These are phyloP conservation scores for Girardia tigrina DNA, from an alignment of 2,888 invertebrate genomes.

Conservation along the genomic window DNA sequence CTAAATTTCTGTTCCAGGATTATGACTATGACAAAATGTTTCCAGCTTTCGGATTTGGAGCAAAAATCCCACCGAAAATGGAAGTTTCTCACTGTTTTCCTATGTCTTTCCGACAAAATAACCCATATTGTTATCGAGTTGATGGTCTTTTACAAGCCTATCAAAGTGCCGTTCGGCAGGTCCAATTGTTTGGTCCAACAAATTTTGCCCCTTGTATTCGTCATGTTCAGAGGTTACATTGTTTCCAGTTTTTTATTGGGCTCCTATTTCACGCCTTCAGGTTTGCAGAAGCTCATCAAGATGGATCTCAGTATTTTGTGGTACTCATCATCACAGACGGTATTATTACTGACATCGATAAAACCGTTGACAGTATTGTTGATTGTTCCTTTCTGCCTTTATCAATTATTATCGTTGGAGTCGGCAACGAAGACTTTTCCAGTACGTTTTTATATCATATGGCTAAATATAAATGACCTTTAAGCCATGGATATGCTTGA, in stretches of 20 bases:
- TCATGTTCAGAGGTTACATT: constrained; percentile 44
- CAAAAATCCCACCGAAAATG: constrained; percentile 48
- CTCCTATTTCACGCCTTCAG: constrained; percentile 41
- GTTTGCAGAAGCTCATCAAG: constrained; percentile 38
- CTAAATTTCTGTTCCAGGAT: constrained; percentile 52
- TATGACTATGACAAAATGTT: constrained; percentile 52
- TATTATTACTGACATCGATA: constrained; percentile 55
- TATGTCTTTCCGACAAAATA: constrained; percentile 39
- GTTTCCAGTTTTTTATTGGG: background rate
- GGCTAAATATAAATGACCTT: no score
- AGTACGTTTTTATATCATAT: background rate
- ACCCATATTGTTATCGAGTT: constrained; percentile 52
- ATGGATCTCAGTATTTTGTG: constrained; percentile 55
- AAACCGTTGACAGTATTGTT: constrained; percentile 47
- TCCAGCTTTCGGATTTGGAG: constrained; percentile 51
- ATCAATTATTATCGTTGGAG: constrained; percentile 49
- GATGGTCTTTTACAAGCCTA: constrained; percentile 54
- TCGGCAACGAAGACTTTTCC: constrained; percentile 47
- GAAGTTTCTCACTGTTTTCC: constrained; percentile 36
- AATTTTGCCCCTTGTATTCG: constrained; percentile 56
- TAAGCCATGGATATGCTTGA: constrained; percentile 46
- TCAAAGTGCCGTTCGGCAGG: constrained; percentile 51
- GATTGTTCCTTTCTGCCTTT: constrained; percentile 45
- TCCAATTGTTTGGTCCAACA: constrained; percentile 56
- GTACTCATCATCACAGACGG: constrained; percentile 58